Conservation (phyloP, 1,140 invertebrate species). For the Solenopsis invicta region DNA sequence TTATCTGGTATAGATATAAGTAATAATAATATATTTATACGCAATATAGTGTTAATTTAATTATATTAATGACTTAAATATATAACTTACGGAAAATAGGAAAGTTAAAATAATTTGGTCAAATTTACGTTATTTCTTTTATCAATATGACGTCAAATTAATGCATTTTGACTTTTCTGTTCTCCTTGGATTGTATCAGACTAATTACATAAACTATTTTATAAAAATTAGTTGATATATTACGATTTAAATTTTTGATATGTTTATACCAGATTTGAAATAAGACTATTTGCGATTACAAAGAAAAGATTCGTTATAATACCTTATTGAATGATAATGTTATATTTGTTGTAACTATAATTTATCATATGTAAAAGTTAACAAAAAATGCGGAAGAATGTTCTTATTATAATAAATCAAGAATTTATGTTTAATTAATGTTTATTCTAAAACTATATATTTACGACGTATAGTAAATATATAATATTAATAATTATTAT, state of each 20-base stretch:
- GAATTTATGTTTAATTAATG: too few relatives aligned
- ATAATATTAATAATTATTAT: too few relatives aligned
- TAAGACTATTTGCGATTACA: background rate
- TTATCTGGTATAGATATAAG: background rate
- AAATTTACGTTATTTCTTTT: too few relatives aligned
- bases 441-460: too few relatives aligned
- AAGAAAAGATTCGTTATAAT: background rate
- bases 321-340: background rate
- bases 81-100: background rate
- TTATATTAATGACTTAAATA: background rate
- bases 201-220: background rate
- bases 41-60: constrained; percentile 7
- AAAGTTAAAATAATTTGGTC: too few relatives aligned
- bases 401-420: background rate
- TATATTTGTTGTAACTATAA: background rate
- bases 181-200: background rate
- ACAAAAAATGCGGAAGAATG: background rate
- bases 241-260: constrained; percentile 10
- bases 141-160: background rate
- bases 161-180: background rate
- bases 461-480: too few relatives aligned
- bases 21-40: background rate
- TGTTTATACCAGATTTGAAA: background rate
- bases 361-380: background rate
- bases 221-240: background rate